Percentiles rank a stretch among this genome's conserved stretches.
phyloP scores from a whole-genome alignment of 2,113 vertebrate genomes.

The Leptosomus discolor region DNA sequence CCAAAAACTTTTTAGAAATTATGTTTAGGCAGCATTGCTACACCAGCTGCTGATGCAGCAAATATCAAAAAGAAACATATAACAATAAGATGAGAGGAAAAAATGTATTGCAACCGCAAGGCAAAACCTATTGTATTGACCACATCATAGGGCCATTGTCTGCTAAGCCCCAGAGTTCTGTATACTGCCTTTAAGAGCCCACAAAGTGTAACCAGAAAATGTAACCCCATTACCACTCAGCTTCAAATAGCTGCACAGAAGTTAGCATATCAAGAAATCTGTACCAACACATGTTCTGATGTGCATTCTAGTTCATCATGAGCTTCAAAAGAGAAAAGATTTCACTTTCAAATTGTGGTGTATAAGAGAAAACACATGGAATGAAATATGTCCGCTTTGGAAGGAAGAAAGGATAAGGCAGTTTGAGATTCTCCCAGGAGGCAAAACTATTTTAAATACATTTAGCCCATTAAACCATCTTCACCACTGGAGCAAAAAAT shows the following conservation, averaged over 20 bases:
- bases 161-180: neutral
- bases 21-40: neutral
- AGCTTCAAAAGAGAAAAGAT: neutral
- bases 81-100: neutral
- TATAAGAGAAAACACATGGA: neutral
- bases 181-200: neutral
- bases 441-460: neutral
- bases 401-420: neutral
- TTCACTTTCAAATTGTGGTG: neutral
- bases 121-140: neutral
- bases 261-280: neutral
- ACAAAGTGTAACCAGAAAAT: neutral
- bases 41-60: neutral
- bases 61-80: neutral
- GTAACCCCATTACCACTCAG: neutral
- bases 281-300: neutral
- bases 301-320: neutral
- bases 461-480: neutral
- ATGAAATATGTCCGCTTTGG: neutral
- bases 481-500: neutral
- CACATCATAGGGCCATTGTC: neutral
- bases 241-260: neutral
- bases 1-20: neutral
- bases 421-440: neutral
- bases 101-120: neutral